Base-by-base conservation (phyloP, 2,113 vertebrate genomes). In the Tringa solitaria region DNA sequence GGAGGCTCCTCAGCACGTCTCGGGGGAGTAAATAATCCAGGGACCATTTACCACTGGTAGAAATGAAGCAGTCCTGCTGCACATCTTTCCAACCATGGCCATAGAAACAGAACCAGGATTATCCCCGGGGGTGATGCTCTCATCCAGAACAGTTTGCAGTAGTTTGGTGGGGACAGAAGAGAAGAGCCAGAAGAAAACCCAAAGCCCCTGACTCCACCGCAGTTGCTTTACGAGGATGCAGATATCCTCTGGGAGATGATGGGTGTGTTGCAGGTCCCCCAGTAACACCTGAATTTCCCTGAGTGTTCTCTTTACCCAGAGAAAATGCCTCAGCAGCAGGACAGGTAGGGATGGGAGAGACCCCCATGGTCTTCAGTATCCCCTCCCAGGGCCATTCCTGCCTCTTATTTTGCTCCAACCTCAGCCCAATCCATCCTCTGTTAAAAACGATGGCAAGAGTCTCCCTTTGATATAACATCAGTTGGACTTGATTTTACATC, bases 31-130 rank as follows among this genome's bases (percentile, higher is more conserved):
- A 26, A 72, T 21, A 27, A 13, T 10, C 7, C 72, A 43, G 41
- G 51, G n/a, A 9, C 43, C 4, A 1, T 33, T 65, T 17, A 35
- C 68, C 2, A 2, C 3, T 3, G 0, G 2, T 9, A 54, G 59
- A 21, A 73, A 12, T 26, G 33, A 33, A 32, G 69, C 63, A 32
- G 11, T 43, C 24, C 51, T 48, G 27, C 30, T 0, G 0, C 41
- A 13, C 4, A 3, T 8, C 46, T 30, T 32, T 10, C 35, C 14
- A 3, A 20, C 32, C n/a, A 27, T 2, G 7, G n/a, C 53, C 68
- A 24, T 21, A 67, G 61, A 67, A 32, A 9, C 18, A 30, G 39
- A 6, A 5, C 37, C 21, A 3, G 2, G 2, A 5, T 18, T 8
- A 2, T 32, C 48, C 43, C 64, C 41, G 50, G 12, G 33, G 61